A percentile compares a stretch with the other conserved stretches of the same genome.
Conservation (phyloP, 2,113 vertebrate genomes). For the Nycticryphes semicollaris region DNA sequence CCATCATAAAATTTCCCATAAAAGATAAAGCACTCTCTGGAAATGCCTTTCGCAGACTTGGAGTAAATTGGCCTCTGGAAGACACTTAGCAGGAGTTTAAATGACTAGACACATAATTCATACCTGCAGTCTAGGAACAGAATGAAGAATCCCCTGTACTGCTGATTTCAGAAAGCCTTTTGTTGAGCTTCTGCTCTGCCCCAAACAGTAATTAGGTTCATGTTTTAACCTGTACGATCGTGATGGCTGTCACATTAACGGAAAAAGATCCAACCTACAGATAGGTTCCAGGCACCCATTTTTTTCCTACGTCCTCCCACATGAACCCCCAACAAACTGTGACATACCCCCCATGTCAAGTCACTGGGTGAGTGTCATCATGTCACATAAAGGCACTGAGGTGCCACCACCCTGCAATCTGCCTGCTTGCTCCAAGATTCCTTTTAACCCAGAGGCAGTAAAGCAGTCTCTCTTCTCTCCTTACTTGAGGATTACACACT, state of each 20-base stretch:
- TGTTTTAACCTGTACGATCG: not conserved
- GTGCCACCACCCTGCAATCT: not conserved
- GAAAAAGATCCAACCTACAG: not conserved
- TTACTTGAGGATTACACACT: not conserved
- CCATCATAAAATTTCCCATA: slow-evolving; percentile 17
- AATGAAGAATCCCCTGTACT: not conserved
- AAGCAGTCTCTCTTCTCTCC: not conserved
- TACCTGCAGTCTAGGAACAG: not conserved
- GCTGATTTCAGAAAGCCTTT: not conserved
- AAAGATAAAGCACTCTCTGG: not conserved
- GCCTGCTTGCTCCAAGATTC: not conserved
- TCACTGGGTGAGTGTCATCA: not conserved
- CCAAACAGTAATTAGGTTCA: not conserved
- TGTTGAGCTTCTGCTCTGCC: not conserved
- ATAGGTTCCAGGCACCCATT: not conserved
- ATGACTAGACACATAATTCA: not conserved
- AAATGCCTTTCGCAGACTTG: not conserved
- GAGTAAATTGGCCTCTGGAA: slow-evolving; percentile 21
- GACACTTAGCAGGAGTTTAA: not conserved
- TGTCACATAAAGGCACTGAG: not conserved
- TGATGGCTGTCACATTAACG: not conserved
- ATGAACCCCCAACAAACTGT: not conserved
- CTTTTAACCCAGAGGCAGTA: not conserved
- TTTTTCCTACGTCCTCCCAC: not conserved
- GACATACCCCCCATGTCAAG: not conserved